Conservation (phyloP, 2,113 vertebrate genomes). For the Ellobius talpinus region DNA sequence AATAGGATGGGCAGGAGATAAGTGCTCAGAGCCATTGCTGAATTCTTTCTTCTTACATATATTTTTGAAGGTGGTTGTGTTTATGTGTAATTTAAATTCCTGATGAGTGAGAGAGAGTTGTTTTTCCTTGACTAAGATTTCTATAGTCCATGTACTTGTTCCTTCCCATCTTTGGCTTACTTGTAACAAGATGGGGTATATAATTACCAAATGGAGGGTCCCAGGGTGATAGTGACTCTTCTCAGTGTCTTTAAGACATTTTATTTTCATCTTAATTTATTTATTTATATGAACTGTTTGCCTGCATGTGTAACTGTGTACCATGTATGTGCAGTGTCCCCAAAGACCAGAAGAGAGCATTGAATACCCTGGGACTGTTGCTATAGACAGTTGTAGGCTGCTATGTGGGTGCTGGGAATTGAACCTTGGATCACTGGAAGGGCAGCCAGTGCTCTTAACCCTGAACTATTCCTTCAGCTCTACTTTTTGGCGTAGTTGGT, state of each 20-base stretch:
- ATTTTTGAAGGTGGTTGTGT: constrained; percentile 43
- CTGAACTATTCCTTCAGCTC: too few species aligned
- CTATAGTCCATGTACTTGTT: not conserved
- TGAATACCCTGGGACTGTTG: not conserved
- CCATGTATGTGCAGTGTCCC: not conserved
- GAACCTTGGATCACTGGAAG: not conserved
- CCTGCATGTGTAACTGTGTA: too few species aligned
- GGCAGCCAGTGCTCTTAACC: not conserved
- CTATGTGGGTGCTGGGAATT: not conserved
- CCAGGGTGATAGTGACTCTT: not conserved
- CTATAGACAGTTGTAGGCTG: not conserved
- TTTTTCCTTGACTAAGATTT: constrained; percentile 19
- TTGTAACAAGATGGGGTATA: not conserved
- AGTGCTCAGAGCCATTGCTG: constrained; percentile 37
- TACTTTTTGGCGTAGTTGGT: not conserved
- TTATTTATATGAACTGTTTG: not conserved
- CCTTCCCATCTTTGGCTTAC: not conserved
- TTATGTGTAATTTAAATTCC: constrained; percentile 49
- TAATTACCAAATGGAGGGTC: not conserved
- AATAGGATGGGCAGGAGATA: constrained; percentile 21
- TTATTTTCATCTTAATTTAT: not conserved
- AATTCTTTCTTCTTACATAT: constrained; percentile 7
- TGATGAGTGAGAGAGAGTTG: not conserved
- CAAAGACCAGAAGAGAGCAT: not conserved
- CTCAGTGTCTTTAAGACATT: not conserved